Conservation (phyloP, 2,888 invertebrate genomes). For the Pycnomerus fuliginosus region DNA sequence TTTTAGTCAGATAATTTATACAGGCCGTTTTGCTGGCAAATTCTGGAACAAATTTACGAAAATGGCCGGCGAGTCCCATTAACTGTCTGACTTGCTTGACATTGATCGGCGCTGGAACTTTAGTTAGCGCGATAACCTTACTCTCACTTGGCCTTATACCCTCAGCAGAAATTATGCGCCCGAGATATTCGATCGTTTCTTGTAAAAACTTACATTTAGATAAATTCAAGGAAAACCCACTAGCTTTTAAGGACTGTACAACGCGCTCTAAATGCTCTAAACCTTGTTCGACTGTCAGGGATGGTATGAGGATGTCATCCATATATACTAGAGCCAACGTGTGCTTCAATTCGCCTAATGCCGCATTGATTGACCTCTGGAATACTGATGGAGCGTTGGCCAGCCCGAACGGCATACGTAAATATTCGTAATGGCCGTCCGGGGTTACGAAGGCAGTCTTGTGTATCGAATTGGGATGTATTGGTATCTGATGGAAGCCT, state of each 20-base stretch:
- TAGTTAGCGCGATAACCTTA: slow-evolving; percentile 7
- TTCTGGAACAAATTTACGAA: slow-evolving; percentile 32
- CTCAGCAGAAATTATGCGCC: slow-evolving; percentile 9
- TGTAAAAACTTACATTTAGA: slow-evolving; percentile 17
- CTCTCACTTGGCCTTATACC: slow-evolving; percentile 1
- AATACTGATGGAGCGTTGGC: slow-evolving; percentile 42
- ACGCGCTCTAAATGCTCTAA: slow-evolving; percentile 12
- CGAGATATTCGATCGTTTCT: slow-evolving; percentile 10
- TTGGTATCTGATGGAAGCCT: slow-evolving; percentile 42
- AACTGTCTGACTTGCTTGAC: slow-evolving; percentile 30
- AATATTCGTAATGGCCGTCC: slow-evolving; percentile 42
- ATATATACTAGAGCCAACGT: slow-evolving; percentile 27
- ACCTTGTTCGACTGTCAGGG: slow-evolving; percentile 22
- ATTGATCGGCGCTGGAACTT: slow-evolving; percentile 3
- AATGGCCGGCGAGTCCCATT: slow-evolving; percentile 35
- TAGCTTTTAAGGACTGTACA: slow-evolving; percentile 7
- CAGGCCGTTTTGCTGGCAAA: slow-evolving; percentile 27
- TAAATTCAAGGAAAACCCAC: slow-evolving; percentile 12
- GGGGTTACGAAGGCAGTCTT: too few relatives aligned
- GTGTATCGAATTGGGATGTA: slow-evolving; percentile 27
- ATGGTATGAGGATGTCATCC: slow-evolving; percentile 34
- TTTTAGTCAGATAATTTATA: slow-evolving; percentile 19
- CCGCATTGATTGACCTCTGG: slow-evolving; percentile 33
- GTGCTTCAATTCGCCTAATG: slow-evolving; percentile 16
- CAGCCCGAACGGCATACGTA: slow-evolving; percentile 43